Evolutionary conservation across 2,888 invertebrate species (phyloP), one percentile per base, ranked within the genome.

Genomic region (Eledone cirrhosa): DNA sequence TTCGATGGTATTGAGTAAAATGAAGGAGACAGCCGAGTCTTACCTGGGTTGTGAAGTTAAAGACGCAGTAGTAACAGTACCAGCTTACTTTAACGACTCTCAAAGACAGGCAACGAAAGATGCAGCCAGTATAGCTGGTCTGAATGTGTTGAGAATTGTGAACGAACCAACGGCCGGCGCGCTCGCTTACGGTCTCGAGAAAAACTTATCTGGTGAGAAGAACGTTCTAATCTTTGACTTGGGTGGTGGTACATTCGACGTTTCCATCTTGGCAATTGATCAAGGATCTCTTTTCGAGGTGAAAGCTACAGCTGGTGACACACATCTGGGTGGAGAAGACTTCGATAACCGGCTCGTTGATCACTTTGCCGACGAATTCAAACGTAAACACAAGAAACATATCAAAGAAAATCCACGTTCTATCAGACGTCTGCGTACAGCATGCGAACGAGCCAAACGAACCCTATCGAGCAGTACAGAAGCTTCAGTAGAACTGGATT

Each of bases 1-100:
- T 89, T 95, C 96, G 67, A 96, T 96, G 96, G 96, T 97, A 77
- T 92, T 97, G 84, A 94, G 94, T 29, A 97, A 97, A 90, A 97
- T 97, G 97, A 96, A 95, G 93, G 90, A 90, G 77, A 91, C 89
- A 8, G 92, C 91, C 19, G 91, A 91, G 80, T 90, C 91, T 7
- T 91, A 89, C 83, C 87, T 91, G 78, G 97, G 97, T 78, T 94
- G 94, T 69, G 86, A 83, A 48, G 86, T 90, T 0, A 87, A 84
- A 8, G 87, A 90, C 78, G 90, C 89, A 16, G 91, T 91, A 3
- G 84, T 91, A 24, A 91, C 91, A 4, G 91, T 91, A 8, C 91
- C 91, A 2, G 91, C 91, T 0, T 91, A 91, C 82, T 91, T 91
- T 85, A 91, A 90, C 81, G 91, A 91, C 81, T 88, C 83, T 11